Base-by-base conservation (phyloP, 1,140 invertebrate genomes). In the Panagrolaimus sp. region DNA sequence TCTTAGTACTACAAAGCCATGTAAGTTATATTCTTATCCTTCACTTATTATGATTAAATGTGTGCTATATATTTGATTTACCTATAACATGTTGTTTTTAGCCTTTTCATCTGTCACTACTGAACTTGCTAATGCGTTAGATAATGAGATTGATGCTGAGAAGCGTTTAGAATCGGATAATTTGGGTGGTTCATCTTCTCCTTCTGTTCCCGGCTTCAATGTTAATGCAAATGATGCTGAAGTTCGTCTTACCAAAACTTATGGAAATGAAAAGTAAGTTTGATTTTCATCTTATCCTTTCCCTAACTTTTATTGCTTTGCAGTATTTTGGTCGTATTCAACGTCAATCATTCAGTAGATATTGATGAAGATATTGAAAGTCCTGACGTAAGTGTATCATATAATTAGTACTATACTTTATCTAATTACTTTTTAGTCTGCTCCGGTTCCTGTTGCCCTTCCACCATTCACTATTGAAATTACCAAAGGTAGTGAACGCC, bases 301-400 rank as follows among this genome's bases (percentile, higher is more conserved):
- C 1, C 24, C 52, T 32, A 17, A 32, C 46, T 17, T 48, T 6
- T 2, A 45, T 46, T 26, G 26, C 0, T 66, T 75, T 78, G 38
- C n/a, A 79, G 78, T 15, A 82, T 82, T 74, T 43, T 72, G 10
- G 82, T 83, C 9, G 65, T 73, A 12, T 78, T 83, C 67, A 83
- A 83, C 63, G 82, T 82, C 12, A 82, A 81, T 52, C 80, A 83
- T 44, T 75, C 76, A 12, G 80, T 82, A 15, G 76, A 79, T 44
- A 74, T 79, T 26, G 80, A 77, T 10, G 82, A 82, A 24, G 76
- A 76, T 32, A 74, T 77, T 12, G 72, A 71, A 3, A 66, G 72
- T 17, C 65, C 67, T 24, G 67, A 76, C 7, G 68, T 69, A 21
- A 38, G 32, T 14, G 48, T 21, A 21, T 58, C n/a, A 58, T 21